Percentiles rank a stretch among this genome's conserved stretches.
These are phyloP conservation scores for Camponotus floridanus DNA, from an alignment of 1,140 invertebrate species.

Conservation along the genomic window DNA sequence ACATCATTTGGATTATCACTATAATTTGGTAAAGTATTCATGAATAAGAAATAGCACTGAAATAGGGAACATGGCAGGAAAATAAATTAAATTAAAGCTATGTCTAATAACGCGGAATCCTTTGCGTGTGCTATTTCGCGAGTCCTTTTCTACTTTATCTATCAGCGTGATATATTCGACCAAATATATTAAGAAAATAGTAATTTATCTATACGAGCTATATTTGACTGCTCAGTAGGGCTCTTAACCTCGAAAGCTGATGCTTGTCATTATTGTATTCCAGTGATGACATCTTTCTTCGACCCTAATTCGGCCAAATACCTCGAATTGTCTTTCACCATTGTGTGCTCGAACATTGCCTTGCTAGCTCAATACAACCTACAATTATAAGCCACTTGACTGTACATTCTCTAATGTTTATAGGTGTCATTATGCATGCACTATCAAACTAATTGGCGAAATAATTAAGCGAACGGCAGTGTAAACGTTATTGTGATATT, in stretches of 20 bases:
- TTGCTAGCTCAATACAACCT: not conserved
- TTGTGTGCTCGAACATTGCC: not conserved
- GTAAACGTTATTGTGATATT: conserved; percentile 18
- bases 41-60: not conserved
- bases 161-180: conserved; percentile 43
- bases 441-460: conserved; percentile 34
- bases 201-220: conserved; percentile 78
- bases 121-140: not conserved
- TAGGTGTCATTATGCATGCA: conserved; percentile 21
- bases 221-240: conserved; percentile 53
- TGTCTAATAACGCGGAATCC: conserved; percentile 3
- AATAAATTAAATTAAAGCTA: not conserved
- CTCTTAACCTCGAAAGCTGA: conserved; percentile 54
- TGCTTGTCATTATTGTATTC: conserved; percentile 54
- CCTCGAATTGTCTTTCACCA: not conserved
- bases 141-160: conserved; percentile 36
- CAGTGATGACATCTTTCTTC: conserved; percentile 46
- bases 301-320: conserved; percentile 54
- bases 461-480: conserved; percentile 55
- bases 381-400: conserved; percentile 22
- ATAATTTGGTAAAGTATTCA: conserved; percentile 30
- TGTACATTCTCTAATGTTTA: conserved; percentile 38
- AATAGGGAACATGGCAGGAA: not conserved
- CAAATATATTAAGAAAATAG: conserved; percentile 68
- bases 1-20: not conserved